These are phyloP conservation scores for Naja naja DNA, from an alignment of 2,113 vertebrate species.

Conservation along the genomic window DNA sequence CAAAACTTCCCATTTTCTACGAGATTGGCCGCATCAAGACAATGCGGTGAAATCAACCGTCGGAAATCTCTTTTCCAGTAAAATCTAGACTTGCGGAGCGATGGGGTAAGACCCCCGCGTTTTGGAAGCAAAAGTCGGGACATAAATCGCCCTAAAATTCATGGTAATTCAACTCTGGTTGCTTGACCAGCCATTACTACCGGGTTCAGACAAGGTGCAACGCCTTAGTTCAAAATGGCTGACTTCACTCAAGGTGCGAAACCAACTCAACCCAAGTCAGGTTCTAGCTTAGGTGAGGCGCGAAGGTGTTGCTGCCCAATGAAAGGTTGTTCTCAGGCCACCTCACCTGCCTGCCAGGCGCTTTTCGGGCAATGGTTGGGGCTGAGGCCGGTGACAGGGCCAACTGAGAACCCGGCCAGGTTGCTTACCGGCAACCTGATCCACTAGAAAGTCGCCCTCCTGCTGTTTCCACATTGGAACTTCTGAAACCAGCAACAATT, in stretches of 20 bases:
- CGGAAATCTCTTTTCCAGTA: not conserved
- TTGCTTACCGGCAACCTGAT: not conserved
- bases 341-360: not conserved
- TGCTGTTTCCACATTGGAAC: not conserved
- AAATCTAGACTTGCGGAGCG: not conserved
- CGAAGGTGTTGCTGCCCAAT: not conserved
- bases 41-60: not conserved
- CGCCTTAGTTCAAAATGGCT: not conserved
- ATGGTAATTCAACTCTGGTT: not conserved
- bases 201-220: not conserved
- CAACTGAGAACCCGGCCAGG: not conserved
- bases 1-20: not conserved
- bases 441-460: not conserved
- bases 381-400: not conserved
- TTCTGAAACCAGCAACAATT: not conserved
- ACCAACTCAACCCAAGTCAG: not conserved
- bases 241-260: not conserved
- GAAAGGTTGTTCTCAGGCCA: not conserved
- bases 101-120: not conserved
- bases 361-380: not conserved
- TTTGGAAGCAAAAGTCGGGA: not conserved
- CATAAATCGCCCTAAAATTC: not conserved
- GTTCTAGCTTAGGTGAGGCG: not conserved
- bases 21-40: not conserved
- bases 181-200: not conserved